These are phyloP conservation scores for Trichechus manatus DNA, from an alignment of 2,113 vertebrate genomes.

Conservation along the genomic window DNA sequence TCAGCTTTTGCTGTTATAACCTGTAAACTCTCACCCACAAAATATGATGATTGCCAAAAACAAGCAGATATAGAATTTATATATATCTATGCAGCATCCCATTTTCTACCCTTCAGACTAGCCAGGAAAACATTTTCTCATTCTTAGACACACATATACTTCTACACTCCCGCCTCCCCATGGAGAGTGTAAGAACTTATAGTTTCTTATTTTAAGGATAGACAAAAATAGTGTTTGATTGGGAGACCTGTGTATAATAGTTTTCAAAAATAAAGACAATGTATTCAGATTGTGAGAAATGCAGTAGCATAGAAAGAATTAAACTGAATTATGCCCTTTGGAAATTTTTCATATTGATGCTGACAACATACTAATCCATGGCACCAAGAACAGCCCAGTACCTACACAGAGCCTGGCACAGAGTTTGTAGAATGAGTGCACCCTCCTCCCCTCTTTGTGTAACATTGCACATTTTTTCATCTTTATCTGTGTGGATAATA, in stretches of 20 bases:
- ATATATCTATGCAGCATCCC: not conserved
- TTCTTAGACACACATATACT: not conserved
- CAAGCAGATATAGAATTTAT: not conserved
- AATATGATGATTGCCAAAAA: constrained; percentile 59
- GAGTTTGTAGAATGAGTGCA: not conserved
- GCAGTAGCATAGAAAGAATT: not conserved
- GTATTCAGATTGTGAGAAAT: constrained; percentile 35
- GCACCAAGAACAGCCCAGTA: not conserved
- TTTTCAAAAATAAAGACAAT: not conserved
- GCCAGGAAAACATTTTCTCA: constrained; percentile 29
- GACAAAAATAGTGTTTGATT: constrained; percentile 29
- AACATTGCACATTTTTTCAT: not conserved
- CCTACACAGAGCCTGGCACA: not conserved
- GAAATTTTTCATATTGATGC: not conserved
- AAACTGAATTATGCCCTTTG: constrained; percentile 31
- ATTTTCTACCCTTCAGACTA: not conserved
- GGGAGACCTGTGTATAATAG: not conserved
- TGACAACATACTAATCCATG: not conserved
- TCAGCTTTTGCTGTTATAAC: constrained; percentile 59
- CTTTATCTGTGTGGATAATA: not conserved
- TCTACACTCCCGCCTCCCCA: not conserved
- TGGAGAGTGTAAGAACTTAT: not conserved
- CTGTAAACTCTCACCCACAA: constrained; percentile 54
- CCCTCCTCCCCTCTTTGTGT: not conserved
- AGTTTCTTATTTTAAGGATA: constrained; percentile 3